phyloP scores from a whole-genome alignment of 2,888 invertebrate genomes.

The Scaptodrosophila latifasciaeformis region DNA sequence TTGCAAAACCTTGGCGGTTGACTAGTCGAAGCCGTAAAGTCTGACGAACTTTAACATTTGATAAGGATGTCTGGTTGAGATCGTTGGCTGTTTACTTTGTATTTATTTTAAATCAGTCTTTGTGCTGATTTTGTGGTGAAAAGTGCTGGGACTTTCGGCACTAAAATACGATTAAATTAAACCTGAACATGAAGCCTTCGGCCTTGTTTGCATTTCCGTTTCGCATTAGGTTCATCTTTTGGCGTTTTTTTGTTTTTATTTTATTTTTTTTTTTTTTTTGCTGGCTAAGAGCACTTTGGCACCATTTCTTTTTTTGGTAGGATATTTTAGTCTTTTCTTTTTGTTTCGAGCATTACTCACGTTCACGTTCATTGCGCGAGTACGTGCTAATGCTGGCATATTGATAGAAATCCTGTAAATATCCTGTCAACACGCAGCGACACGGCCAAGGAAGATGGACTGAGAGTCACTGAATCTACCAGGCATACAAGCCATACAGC shows the following conservation, averaged over 20 bases:
- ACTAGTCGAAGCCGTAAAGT: no score
- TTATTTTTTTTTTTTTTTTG: not conserved
- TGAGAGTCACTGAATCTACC: no score
- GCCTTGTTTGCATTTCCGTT: slow-evolving; percentile 14
- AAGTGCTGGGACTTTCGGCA: slow-evolving; percentile 15
- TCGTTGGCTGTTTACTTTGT: slow-evolving; percentile 29
- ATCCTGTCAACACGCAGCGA: slow-evolving; percentile 62
- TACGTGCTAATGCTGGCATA: slow-evolving; percentile 63
- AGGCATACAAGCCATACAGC: slow-evolving; percentile 18
- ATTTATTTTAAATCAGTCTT: slow-evolving; percentile 34
- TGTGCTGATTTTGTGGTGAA: no score
- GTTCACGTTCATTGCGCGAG: slow-evolving; percentile 55
- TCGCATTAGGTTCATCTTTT: slow-evolving; percentile 14
- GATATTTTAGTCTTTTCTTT: slow-evolving; percentile 8
- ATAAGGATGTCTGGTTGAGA: slow-evolving; percentile 25
- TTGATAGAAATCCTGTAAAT: slow-evolving; percentile 69
- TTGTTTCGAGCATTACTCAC: slow-evolving; percentile 34
- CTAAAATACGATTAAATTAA: slow-evolving; percentile 41
- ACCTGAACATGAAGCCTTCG: slow-evolving; percentile 10
- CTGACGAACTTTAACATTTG: no score
- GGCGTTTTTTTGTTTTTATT: not conserved
- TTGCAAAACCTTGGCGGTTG: no score
- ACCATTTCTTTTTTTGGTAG: not conserved
- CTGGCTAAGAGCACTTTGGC: not conserved
- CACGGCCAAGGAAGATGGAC: slow-evolving; percentile 19